Conservation (phyloP, 1,140 invertebrate species). For the Melipona quadrifasciata region DNA sequence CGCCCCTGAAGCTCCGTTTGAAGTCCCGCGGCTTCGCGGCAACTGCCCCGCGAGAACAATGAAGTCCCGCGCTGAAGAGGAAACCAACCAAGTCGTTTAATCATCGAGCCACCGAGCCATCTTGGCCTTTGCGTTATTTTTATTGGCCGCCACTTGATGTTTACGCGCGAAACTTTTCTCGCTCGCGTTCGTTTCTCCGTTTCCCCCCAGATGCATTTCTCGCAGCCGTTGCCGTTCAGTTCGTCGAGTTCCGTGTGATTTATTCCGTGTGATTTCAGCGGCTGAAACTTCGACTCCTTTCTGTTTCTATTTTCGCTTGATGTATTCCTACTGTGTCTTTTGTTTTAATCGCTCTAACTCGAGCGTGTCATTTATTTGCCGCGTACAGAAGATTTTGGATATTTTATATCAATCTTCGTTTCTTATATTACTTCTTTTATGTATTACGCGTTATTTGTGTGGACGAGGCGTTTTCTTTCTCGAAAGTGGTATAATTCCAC, state of each 20-base stretch:
- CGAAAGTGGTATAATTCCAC: too few species aligned
- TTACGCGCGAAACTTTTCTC: background rate
- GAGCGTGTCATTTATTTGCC: too few species aligned
- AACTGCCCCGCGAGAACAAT: background rate
- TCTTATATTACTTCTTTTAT: too few species aligned
- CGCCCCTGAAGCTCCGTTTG: constrained; percentile 7
- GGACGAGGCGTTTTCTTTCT: too few species aligned
- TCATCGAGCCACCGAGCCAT: background rate
- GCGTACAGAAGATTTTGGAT: too few species aligned
- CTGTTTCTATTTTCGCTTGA: background rate
- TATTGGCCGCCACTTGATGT: background rate
- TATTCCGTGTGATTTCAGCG: background rate
- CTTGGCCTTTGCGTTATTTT: background rate
- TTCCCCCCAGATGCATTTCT: background rate
- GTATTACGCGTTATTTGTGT: too few species aligned
- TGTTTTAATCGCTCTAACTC: too few species aligned
- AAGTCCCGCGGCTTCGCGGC: background rate
- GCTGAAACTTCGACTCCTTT: background rate
- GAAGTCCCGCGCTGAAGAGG: background rate
- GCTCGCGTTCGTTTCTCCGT: background rate
- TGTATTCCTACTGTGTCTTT: background rate
- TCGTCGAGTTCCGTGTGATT: background rate
- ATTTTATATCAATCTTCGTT: too few species aligned
- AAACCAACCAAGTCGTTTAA: constrained; percentile 17
- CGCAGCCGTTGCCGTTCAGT: background rate